A percentile compares a stretch with the other conserved stretches of the same genome.
Conservation (phyloP, 2,113 vertebrate genomes). For the Myanophis thanlyinensis region DNA sequence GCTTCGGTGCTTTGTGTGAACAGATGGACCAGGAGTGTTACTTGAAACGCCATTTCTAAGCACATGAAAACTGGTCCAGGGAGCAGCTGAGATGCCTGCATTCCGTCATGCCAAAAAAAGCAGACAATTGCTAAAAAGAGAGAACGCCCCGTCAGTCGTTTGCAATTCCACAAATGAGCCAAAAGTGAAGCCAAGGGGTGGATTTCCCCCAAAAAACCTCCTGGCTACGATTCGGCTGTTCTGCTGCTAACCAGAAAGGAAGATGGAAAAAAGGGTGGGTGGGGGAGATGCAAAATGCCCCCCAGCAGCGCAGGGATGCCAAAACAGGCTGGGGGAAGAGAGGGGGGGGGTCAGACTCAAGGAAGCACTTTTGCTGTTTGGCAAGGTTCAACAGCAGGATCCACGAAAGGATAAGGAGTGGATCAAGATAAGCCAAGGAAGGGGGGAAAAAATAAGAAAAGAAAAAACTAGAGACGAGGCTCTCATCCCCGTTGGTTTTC, state of each 20-base stretch:
- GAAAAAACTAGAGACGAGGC: not conserved
- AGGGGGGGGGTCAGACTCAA: slow-evolving; percentile 1
- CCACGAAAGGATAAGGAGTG: not conserved
- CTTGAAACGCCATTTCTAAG: slow-evolving; percentile 20
- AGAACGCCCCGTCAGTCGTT: not conserved
- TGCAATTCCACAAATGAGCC: not conserved
- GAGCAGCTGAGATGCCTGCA: not conserved
- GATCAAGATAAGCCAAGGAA: not conserved
- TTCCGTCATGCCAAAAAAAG: not conserved
- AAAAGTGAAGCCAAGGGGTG: not conserved
- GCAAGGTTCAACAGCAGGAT: slow-evolving; percentile 46
- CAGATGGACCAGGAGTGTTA: not conserved
- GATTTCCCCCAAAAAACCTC: not conserved
- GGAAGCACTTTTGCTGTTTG: slow-evolving; percentile 46
- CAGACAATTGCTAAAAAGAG: too few relatives aligned
- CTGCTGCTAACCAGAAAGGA: not conserved
- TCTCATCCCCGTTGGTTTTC: slow-evolving; percentile 36
- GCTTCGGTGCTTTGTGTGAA: not conserved
- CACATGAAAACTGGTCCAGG: not conserved
- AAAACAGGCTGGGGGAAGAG: slow-evolving; percentile 35
- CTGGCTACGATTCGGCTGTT: not conserved
- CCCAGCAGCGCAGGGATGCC: slow-evolving; percentile 62
- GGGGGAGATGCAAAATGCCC: slow-evolving; percentile 61
- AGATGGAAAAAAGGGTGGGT: too few relatives aligned
- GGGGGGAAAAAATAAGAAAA: not conserved